Base-by-base conservation (phyloP, 1,140 invertebrate species). In the Aplysia californica region DNA sequence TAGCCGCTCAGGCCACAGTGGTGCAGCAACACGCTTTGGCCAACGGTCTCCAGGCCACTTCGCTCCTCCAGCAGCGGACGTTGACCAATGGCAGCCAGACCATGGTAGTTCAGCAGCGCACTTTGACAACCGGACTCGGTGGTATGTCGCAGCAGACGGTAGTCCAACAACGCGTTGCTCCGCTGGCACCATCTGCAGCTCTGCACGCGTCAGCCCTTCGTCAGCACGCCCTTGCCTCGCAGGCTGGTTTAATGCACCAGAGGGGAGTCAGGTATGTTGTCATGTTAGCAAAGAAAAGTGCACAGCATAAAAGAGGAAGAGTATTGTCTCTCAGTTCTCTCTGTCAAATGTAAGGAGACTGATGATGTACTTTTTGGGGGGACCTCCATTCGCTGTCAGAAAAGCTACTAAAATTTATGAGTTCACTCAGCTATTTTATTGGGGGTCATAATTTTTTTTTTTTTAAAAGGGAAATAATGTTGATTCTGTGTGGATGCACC, bases 71-170 rank as follows among this genome's bases (percentile, higher is more conserved):
- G 56, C 70, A 73, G 18, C 23, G 56, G 21, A 61, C 70, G 33
- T n/a, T 73, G 2, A 35, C 70, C 20, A 73, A 61, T 41, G 41
- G 70, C 0, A 38, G 70, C 15, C 70, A 73, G 26, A 61, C 70
- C 33, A 73, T 73, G 70, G 23, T 73, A 15, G n/a, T 73, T 18
- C 70, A 73, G 36, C 70, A 73, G 38, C 55, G 56, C 1, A 73
- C 70, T 3, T 61, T 73, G 56, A 73, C 33, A 6, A 73, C 55
- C 26, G 70, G 70, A 3, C 35, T 73, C 2, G 70, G 70, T 26
- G 70, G 55, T 15, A 55, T 61, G 20, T 35, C 58, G 1, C 70
- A 61, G 35, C 70, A 73, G 35, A 73, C 70, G 15, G 55, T 73
- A 26, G 56, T 73, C 26, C 70, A 73, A 58, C 70, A 73, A 41